Evolutionary conservation across 2,888 invertebrate genomes (phyloP).

Genomic region (Metallyticus violacea): DNA sequence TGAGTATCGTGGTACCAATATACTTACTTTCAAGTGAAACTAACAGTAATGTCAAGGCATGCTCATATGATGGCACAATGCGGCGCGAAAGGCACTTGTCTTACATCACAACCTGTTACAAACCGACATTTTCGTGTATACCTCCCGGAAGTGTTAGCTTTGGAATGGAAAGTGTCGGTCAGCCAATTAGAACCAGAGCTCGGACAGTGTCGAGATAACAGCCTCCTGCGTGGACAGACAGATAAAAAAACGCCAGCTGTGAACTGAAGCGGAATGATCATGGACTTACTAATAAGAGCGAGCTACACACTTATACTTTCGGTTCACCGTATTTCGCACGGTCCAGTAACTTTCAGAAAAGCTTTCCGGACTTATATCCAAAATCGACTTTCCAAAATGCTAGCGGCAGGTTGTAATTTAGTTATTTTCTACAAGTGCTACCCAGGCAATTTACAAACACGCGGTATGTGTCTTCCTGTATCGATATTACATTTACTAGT

Average conservation of each 20-base stretch:
- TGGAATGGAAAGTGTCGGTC: not conserved
- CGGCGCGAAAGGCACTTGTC: not conserved
- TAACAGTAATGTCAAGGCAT: not conserved
- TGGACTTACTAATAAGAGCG: not conserved
- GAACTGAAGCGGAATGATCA: not conserved
- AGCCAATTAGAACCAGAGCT: not conserved
- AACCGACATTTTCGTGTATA: not conserved
- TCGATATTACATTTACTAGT: too few relatives aligned
- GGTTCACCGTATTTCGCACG: not conserved
- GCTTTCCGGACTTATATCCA: not conserved
- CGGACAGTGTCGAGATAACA: not conserved
- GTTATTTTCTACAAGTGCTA: too few relatives aligned
- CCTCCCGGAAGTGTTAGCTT: not conserved
- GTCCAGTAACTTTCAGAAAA: not conserved
- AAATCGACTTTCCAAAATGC: not conserved
- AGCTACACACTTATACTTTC: not conserved
- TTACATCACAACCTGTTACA: not conserved
- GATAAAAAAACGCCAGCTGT: not conserved
- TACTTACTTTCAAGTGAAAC: not conserved
- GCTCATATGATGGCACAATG: not conserved
- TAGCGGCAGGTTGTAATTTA: not conserved
- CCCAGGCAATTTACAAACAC: too few relatives aligned
- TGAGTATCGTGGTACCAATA: too few relatives aligned
- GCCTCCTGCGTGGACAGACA: not conserved
- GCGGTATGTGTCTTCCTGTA: too few relatives aligned